These are phyloP conservation scores for Campaea margaritaria DNA, from an alignment of 2,888 invertebrate genomes.

Conservation along the genomic window DNA sequence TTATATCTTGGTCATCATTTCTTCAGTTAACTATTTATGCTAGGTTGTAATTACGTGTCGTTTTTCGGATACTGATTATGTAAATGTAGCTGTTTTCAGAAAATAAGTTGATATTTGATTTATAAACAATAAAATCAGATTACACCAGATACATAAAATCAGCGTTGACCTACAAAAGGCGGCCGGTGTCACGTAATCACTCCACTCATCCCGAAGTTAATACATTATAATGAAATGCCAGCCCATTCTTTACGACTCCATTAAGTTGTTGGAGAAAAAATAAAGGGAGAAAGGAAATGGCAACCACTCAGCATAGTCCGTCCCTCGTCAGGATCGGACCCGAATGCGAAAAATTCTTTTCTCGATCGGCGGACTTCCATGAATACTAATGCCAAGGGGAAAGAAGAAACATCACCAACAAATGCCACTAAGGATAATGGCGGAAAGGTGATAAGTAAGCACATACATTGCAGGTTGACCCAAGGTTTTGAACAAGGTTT, in stretches of 20 bases:
- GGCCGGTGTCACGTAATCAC: slow-evolving; percentile 56
- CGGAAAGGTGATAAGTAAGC: slow-evolving; percentile 54
- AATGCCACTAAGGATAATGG: slow-evolving; percentile 68
- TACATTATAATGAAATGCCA: slow-evolving; percentile 77
- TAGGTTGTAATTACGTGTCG: no score
- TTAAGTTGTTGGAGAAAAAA: slow-evolving; percentile 80
- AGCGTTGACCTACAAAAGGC: slow-evolving; percentile 37
- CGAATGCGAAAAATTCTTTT: slow-evolving; percentile 78
- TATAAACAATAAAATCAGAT: slow-evolving; percentile 20
- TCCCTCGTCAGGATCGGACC: slow-evolving; percentile 74
- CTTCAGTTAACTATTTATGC: no score
- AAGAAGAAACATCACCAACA: slow-evolving; percentile 64
- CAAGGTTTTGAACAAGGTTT: slow-evolving; percentile 20
- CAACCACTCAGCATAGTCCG: slow-evolving; percentile 74
- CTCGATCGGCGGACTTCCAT: slow-evolving; percentile 82
- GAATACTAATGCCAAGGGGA: slow-evolving; percentile 79
- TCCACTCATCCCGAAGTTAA: slow-evolving; percentile 63
- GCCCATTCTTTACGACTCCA: slow-evolving; percentile 77
- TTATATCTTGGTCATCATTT: background rate
- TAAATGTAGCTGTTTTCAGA: background rate
- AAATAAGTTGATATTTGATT: background rate
- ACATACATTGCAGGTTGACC: slow-evolving; percentile 18
- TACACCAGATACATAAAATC: slow-evolving; percentile 28
- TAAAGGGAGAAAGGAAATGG: slow-evolving; percentile 76
- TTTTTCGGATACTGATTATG: no score